These are phyloP conservation scores for Itoplectis maculator DNA, from an alignment of 2,888 invertebrate genomes.

Conservation along the genomic window DNA sequence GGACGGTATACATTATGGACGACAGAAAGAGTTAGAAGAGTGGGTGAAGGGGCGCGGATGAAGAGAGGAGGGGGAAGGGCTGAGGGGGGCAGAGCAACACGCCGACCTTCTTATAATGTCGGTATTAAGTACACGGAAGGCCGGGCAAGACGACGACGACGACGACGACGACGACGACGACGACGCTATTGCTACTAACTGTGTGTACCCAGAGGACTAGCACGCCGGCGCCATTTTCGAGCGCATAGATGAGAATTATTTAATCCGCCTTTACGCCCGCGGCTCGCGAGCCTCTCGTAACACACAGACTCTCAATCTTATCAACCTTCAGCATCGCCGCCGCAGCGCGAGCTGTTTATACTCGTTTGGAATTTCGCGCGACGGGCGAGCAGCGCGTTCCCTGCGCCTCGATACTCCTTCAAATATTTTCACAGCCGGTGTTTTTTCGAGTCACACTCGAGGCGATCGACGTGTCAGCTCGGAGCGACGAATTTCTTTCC, in stretches of 20 bases:
- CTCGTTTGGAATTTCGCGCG: neutral
- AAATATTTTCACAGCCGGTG: slow-evolving; percentile 24
- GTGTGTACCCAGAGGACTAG: slow-evolving; percentile 34
- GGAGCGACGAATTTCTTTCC: neutral
- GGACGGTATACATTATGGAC: slow-evolving; percentile 67
- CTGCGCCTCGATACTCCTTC: neutral
- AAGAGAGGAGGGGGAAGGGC: too few relatives aligned
- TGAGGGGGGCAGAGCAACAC: neutral
- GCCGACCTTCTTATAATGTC: slow-evolving; percentile 38
- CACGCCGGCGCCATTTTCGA: neutral
- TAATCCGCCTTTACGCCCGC: slow-evolving; percentile 18
- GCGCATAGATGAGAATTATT: slow-evolving; percentile 32
- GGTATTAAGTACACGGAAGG: slow-evolving; percentile 41
- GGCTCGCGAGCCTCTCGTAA: neutral
- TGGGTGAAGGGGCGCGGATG: too few relatives aligned
- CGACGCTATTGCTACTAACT: slow-evolving; percentile 22
- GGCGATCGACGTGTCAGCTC: neutral
- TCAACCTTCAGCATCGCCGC: neutral
- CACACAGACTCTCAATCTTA: neutral
- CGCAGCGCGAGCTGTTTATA: neutral
- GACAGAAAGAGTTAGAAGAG: slow-evolving; percentile 19
- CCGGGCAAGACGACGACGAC: slow-evolving; percentile 8
- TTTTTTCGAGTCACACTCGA: neutral
- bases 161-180: too few relatives aligned
- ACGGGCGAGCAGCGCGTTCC: neutral